Base-by-base conservation (phyloP, 2,888 invertebrate genomes). In the Nymphalis polychloros region DNA sequence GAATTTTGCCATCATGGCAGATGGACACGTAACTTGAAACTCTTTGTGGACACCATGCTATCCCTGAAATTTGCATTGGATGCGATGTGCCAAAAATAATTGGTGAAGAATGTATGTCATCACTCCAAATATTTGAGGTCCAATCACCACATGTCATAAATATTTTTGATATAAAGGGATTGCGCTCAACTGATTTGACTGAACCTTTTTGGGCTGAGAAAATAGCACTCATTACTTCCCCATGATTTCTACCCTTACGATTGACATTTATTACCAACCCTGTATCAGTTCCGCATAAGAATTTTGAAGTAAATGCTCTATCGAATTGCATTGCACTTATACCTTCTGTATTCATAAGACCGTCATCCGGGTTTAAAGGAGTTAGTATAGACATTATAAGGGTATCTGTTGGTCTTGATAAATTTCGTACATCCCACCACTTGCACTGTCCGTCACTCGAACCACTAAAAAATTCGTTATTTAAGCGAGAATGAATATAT, bases 71-170 rank as follows among this genome's bases (percentile, higher is more conserved):
- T 70, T 80, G 79, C 69, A 81, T 74, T 31, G 77, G 77, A 31
- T 84, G 81, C 19, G 79, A 68, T 20, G 69, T 77, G 8, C 84
- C 85, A n/a, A 80, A 73, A 35, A 88, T 76, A 13, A 88, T 84
- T 5, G 87, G 85, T 10, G 84, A 81, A n/a, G 72, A 72, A 3
- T 72, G 95, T 94, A 88, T 71, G 65, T 94, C 96, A 79, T 96
- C 96, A 20, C 94, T 94, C 95, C 95, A 96, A 65, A 96, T 92
- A 73, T 94, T 79, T 2, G 93, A 90, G 55, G 93, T 93, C 93
- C 94, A 95, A 79, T 95, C 95, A 10, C 95, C 95, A 72, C 95
- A 93, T 27, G 94, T 94, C 63, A 95, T 86, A 82, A 95, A 95
- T 83, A 95, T 94, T 84, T 95, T 95, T 5, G 93, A 90, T 78